Conservation (phyloP, 2,113 vertebrate species). For the Poeciliopsis prolifica region DNA sequence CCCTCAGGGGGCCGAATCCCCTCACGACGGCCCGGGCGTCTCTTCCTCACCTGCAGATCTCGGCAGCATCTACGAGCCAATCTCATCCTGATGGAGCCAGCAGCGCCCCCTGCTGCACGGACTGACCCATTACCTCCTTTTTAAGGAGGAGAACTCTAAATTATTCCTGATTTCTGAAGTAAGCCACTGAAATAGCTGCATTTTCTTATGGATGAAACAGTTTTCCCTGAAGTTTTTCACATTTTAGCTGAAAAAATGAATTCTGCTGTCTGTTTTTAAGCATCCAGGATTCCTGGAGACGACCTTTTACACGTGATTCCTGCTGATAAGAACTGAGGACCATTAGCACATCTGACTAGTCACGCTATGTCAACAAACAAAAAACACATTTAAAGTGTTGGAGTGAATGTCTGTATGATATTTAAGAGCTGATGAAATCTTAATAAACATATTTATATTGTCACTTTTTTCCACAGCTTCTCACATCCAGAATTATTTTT, state of each 20-base stretch:
- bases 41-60: constrained; percentile 17
- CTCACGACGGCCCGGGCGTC: constrained; percentile 26
- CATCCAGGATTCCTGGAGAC: constrained; percentile 1
- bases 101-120: constrained; percentile 12
- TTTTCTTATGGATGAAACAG: neutral
- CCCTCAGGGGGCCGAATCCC: constrained; percentile 59
- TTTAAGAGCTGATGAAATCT: constrained; percentile 82
- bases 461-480: neutral
- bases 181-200: neutral
- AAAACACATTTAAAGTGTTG: constrained; percentile 5
- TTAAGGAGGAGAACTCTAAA: constrained; percentile 3
- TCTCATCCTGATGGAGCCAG: constrained; percentile 5
- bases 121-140: constrained; percentile 8
- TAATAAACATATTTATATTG: constrained; percentile 87
- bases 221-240: constrained; percentile 2
- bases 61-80: constrained; percentile 33
- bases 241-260: constrained; percentile 5
- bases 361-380: neutral
- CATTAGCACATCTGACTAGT: constrained; percentile 36
- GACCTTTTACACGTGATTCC: neutral
- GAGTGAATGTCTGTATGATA: constrained; percentile 82
- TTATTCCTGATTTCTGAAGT: constrained; percentile 6
- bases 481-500: neutral
- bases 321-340: constrained; percentile 46
- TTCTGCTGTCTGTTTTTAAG: neutral